Evolutionary conservation across 2,113 vertebrate species (phyloP).

Genomic region (Guaruba guarouba): DNA sequence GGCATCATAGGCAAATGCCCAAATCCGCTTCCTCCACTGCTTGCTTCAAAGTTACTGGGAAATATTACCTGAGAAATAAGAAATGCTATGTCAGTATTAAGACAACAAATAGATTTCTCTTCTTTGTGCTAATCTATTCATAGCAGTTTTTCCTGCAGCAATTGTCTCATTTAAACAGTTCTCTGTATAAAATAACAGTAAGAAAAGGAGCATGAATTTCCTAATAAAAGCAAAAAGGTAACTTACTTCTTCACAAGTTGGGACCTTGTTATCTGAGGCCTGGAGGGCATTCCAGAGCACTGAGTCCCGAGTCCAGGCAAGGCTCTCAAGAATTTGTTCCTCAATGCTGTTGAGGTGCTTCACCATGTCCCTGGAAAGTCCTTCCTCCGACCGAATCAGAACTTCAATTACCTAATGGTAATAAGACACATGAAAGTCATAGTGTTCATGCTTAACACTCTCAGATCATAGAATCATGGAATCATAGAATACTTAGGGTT

Average conservation of each 20-base stretch:
- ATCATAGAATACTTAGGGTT: too few species aligned
- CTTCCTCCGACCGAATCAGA: constrained; percentile 94
- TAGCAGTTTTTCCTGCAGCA: background rate
- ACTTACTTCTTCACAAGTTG: constrained; percentile 94
- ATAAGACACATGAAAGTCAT: background rate
- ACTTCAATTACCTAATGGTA: constrained; percentile 90
- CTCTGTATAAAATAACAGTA: background rate
- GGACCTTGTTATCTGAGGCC: constrained; percentile 81
- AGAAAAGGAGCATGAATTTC: background rate
- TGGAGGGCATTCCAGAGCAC: constrained; percentile 86
- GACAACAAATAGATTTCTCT: background rate
- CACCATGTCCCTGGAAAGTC: constrained; percentile 95
- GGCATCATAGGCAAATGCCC: constrained; percentile 89
- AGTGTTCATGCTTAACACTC: background rate
- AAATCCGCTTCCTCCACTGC: constrained; percentile 73
- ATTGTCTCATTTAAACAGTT: background rate
- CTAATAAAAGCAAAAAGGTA: background rate
- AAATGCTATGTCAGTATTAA: background rate
- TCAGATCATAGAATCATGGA: background rate
- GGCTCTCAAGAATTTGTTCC: constrained; percentile 93
- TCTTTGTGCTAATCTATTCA: background rate
- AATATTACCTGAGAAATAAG: constrained; percentile 87
- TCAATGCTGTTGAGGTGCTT: constrained; percentile 96
- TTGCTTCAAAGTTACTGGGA: constrained; percentile 88
- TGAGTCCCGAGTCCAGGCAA: constrained; percentile 86